Evolutionary conservation across 2,888 invertebrate species (phyloP).

Genomic region (Dynastes grantii): DNA sequence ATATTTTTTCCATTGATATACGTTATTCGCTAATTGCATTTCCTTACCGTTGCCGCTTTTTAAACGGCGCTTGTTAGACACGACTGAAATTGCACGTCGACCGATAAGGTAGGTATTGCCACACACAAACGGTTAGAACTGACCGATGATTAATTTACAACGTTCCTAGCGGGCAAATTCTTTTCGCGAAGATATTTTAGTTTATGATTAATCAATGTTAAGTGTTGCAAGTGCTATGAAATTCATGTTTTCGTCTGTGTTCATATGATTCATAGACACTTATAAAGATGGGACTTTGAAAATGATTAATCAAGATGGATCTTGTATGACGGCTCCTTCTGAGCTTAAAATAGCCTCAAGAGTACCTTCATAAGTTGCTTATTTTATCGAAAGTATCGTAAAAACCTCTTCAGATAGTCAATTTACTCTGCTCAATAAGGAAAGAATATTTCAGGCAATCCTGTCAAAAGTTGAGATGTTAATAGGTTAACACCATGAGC

Average conservation of each 20-base stretch:
- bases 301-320: slow-evolving; percentile 1
- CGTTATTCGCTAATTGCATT: slow-evolving; percentile 48
- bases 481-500: too few relatives aligned
- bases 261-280: not conserved
- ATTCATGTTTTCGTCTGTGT: not conserved
- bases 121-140: slow-evolving; percentile 3
- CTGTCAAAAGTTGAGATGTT: too few relatives aligned
- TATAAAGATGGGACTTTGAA: not conserved
- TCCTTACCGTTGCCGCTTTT: slow-evolving; percentile 36
- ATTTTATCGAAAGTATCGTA: too few relatives aligned
- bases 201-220: not conserved
- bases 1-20: slow-evolving; percentile 18
- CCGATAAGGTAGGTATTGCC: slow-evolving; percentile 7
- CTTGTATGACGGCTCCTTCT: too few relatives aligned
- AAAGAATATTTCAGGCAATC: too few relatives aligned
- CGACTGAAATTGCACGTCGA: slow-evolving; percentile 10
- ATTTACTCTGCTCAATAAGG: too few relatives aligned
- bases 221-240: not conserved
- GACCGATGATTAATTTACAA: slow-evolving; percentile 13
- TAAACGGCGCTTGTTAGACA: not conserved
- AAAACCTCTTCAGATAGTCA: too few relatives aligned
- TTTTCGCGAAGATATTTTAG: not conserved
- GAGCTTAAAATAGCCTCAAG: too few relatives aligned
- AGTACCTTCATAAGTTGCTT: too few relatives aligned
- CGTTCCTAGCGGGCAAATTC: slow-evolving; percentile 8